Evolutionary conservation across 2,888 invertebrate genomes (phyloP), one percentile per base, ranked within the genome.

Genomic region (Morpho deidamia): DNA sequence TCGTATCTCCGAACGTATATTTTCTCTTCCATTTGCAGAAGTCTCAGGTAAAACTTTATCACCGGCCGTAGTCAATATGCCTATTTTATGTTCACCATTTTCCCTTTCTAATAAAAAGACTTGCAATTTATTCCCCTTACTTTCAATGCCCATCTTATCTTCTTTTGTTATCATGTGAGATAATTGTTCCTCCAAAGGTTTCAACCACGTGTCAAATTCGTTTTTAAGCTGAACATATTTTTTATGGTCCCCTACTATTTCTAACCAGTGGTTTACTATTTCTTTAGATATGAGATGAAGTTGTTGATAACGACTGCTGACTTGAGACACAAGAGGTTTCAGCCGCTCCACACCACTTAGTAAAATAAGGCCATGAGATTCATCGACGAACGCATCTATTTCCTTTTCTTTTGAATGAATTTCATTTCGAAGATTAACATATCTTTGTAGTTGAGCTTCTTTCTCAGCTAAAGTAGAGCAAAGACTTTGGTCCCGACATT

Each of bases 11-110:
- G 94, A 93, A n/a, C 98, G 92, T 53, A 98, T 94, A 50, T 92
- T 92, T 78, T 99, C 98, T 59, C 98, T 92, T 0, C 98, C 98
- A 65, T 94, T 94, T 0, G 98, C 95, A 8, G 97, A 96, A 2
- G 98, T 99, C 78, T 97, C 97, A 0, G 97, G 96, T 58, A 97
- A 91, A n/a, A 98, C 92, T 75, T 95, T 94, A 72, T 99, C 98
- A 2, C 97, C 97, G 0, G 95, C 91, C 3, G 93, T 91, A 10
- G 94, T 94, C 11, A 97, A 81, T 39, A 93, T 92, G 51, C 92
- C 92, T 35, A 98, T 90, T 66, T 95, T 93, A 67, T 94, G 93
- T 66, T 95, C 94, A 1, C 96, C 96, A 71, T 96, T 95, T 64
- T 97, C 97, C 63, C 93, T 93, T 72, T 97, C 97, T 8, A 95